phyloP scores from a whole-genome alignment of 2,888 invertebrate species.

The Drosophila mayaguana region DNA sequence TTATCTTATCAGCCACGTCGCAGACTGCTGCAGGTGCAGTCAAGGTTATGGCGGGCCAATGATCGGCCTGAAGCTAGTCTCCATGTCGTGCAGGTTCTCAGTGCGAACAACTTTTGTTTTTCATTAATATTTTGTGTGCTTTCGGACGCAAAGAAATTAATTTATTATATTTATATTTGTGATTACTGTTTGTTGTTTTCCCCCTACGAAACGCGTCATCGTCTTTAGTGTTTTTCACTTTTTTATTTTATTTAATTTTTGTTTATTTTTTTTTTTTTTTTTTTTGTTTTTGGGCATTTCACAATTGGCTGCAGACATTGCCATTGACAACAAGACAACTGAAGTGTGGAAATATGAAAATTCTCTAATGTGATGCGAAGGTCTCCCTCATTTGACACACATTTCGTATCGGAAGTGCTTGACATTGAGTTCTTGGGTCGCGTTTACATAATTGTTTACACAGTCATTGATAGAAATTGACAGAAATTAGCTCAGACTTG shows the following conservation, averaged over 20 bases:
- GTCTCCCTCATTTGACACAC: constrained; percentile 41
- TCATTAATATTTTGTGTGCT: neutral
- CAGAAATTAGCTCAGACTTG: constrained; percentile 6
- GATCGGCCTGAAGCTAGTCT: constrained; percentile 18
- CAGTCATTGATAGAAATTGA: neutral
- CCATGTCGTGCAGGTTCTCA: constrained; percentile 1
- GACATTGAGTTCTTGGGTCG: constrained; percentile 38
- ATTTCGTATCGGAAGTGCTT: constrained; percentile 47
- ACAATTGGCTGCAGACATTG: constrained; percentile 35
- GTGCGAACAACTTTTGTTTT: constrained; percentile 31
- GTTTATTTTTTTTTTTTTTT: constrained; percentile 5
- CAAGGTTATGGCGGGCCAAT: constrained; percentile 49
- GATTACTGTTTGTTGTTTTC: constrained; percentile 19
- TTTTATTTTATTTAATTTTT: constrained; percentile 11
- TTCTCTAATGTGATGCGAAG: constrained; percentile 41
- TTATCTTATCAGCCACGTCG: constrained; percentile 56
- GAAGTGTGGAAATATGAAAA: constrained; percentile 54
- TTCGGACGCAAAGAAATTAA: constrained; percentile 13
- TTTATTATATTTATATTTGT: constrained; percentile 44
- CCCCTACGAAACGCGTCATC: constrained; percentile 51
- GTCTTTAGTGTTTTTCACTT: constrained; percentile 15
- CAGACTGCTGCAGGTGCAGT: constrained; percentile 49
- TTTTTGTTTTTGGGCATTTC: constrained; percentile 38
- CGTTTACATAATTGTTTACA: constrained; percentile 24
- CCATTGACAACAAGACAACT: constrained; percentile 48